phyloP scores from a whole-genome alignment of 2,797 vertebrate species.

The Yasuhikotakia modesta region DNA sequence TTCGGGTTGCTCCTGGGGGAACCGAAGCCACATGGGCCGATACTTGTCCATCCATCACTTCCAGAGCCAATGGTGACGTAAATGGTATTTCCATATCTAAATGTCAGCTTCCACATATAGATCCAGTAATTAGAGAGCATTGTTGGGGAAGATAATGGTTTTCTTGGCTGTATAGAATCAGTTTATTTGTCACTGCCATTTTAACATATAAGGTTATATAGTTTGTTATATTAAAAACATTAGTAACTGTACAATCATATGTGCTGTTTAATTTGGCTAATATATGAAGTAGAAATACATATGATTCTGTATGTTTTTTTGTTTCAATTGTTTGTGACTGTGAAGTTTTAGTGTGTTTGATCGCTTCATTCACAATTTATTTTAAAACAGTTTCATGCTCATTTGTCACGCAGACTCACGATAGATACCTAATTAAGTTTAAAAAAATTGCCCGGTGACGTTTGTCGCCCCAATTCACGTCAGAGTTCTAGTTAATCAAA shows the following conservation, averaged over 20 bases:
- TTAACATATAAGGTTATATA: not conserved
- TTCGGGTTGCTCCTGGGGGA: constrained; percentile 16
- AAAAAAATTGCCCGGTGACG: too few relatives aligned
- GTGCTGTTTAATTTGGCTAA: too few relatives aligned
- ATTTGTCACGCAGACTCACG: too few relatives aligned
- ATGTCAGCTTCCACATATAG: constrained; percentile 55
- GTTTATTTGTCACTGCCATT: not conserved
- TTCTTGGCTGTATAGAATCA: not conserved
- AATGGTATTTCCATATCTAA: constrained; percentile 54
- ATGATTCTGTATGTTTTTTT: too few relatives aligned
- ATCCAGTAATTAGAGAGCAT: constrained; percentile 41
- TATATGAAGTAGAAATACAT: too few relatives aligned
- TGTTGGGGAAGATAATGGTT: constrained; percentile 31
- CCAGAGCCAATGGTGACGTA: constrained; percentile 26
- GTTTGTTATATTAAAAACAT: not conserved
- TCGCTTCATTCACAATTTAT: too few relatives aligned
- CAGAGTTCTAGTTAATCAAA: constrained; percentile 40
- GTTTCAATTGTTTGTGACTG: too few relatives aligned
- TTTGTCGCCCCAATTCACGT: constrained; percentile 6
- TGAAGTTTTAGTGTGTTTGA: too few relatives aligned
- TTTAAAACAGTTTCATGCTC: too few relatives aligned
- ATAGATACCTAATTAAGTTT: too few relatives aligned
- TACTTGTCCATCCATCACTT: constrained; percentile 32
- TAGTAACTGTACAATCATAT: not conserved
- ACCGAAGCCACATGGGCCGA: constrained; percentile 12